Conservation (phyloP, 2,888 invertebrate species). For the Macrosiphum euphorbiae region DNA sequence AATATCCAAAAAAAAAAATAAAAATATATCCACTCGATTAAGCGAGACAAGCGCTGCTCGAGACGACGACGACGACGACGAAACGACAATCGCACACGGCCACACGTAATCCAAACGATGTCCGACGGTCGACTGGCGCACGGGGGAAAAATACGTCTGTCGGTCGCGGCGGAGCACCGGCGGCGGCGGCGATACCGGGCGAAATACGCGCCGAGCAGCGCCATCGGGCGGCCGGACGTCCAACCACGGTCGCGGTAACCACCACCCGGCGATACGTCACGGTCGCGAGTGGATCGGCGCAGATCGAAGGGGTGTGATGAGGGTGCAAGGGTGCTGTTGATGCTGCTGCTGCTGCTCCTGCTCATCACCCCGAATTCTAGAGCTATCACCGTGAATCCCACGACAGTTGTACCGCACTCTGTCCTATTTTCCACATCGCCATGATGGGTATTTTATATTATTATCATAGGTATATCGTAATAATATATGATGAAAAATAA, state of each 20-base stretch:
- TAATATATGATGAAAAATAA: no score
- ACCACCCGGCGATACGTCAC: not conserved
- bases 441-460: not conserved
- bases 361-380: not conserved
- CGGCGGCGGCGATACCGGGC: not conserved
- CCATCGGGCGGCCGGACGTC: constrained; percentile 51
- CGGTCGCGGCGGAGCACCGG: not conserved
- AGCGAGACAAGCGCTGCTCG: not conserved
- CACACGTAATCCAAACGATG: constrained; percentile 43
- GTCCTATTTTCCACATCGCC: not conserved
- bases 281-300: not conserved
- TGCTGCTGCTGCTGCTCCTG: not conserved
- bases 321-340: not conserved
- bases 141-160: constrained; percentile 25
- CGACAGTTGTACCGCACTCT: not conserved
- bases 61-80: not conserved
- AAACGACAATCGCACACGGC: constrained; percentile 1
- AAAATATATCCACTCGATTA: not conserved
- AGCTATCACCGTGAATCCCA: not conserved
- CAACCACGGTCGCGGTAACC: constrained; percentile 9
- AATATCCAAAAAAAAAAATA: not conserved
- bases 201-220: constrained; percentile 27
- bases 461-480: no score
- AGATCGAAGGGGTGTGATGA: not conserved
- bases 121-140: constrained; percentile 58